These are phyloP conservation scores for Oasisia sp. DNA, from an alignment of 2,888 invertebrate species.

Conservation along the genomic window DNA sequence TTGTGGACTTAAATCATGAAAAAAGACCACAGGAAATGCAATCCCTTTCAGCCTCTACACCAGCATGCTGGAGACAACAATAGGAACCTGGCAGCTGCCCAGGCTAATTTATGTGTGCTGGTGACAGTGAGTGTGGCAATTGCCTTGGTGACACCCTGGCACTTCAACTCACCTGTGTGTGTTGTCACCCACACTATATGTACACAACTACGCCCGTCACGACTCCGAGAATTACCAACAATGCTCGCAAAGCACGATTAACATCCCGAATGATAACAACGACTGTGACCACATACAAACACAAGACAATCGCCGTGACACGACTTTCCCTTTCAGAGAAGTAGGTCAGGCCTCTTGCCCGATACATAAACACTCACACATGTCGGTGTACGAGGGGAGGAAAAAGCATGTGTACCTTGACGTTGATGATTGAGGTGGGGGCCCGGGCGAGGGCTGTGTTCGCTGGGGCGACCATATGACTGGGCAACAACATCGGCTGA, in stretches of 20 bases:
- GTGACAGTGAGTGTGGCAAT: neutral
- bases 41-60: neutral
- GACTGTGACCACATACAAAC: neutral
- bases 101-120: neutral
- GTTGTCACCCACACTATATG: neutral
- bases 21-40: neutral
- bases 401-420: slow-evolving; percentile 11
- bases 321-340: neutral
- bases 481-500: neutral
- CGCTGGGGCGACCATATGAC: neutral
- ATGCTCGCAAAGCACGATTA: neutral
- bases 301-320: neutral
- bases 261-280: neutral
- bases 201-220: neutral
- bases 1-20: neutral
- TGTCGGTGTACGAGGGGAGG: neutral
- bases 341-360: neutral
- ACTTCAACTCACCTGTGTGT: neutral
- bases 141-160: neutral
- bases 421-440: neutral
- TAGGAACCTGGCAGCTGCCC: neutral
- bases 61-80: neutral
- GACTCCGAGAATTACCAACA: neutral
- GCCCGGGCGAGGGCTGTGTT: neutral
- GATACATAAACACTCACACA: neutral